Base-by-base conservation (phyloP, 2,113 vertebrate genomes). In the Cephalopholis sonnerati region DNA sequence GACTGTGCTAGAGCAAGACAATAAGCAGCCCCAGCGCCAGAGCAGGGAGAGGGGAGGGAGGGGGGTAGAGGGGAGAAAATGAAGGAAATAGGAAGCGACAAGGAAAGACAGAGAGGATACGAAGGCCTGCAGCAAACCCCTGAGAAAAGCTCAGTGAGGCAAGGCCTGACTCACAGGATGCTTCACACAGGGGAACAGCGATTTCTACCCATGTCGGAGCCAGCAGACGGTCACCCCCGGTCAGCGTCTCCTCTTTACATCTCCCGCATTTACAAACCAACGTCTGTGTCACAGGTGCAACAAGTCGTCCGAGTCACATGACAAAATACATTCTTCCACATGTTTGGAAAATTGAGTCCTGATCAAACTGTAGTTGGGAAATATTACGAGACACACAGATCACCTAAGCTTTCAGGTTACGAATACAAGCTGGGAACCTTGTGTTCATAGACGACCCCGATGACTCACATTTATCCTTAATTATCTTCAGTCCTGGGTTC, bases 61-160 rank as follows among this genome's bases (percentile, higher is more conserved):
- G 9, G 22, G 4, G 55, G 10, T 48, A 16, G 7, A 4, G 6
- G 27, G 11, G 32, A 41, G 36, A 61, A 57, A 72, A 78, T 64
- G 78, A 87, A 74, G 78, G 64, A 51, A 83, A 90, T 78, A 50
- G 62, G 61, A 86, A 87, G 77, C 0, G 84, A 89, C 81, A 90
- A 29, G 69, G 74, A 61, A 79, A 87, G 75, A 78, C 82, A 81
- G 70, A 83, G 69, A 62, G 50, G 80, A 83, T 77, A 72, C 24
- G 29, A 89, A 59, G 61, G 58, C 78, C 83, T 72, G 72, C 63
- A 82, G 77, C 78, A 46, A 44, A 63, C 4, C 72, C 71, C 66
- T 54, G 24, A 61, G 74, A 86, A 62, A 78, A 65, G 53, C 68
- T 80, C 59, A 57, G 16, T 17, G 83, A 77, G 63, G 64, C 70